phyloP scores from a whole-genome alignment of 2,888 invertebrate genomes.

The Tupiocoris notatus region DNA sequence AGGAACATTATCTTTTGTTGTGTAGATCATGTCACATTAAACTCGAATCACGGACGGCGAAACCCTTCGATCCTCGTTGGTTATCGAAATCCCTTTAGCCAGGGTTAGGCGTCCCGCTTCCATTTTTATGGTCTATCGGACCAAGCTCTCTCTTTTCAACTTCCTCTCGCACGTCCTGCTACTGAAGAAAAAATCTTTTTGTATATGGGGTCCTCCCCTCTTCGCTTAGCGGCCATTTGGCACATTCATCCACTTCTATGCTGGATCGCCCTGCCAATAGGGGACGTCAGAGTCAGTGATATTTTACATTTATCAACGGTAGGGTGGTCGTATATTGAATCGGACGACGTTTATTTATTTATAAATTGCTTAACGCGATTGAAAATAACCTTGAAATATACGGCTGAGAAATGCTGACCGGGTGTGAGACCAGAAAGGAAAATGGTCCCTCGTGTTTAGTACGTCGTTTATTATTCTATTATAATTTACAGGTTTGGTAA shows the following conservation, averaged over 20 bases:
- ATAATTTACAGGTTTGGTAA: too few species aligned
- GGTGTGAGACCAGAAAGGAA: too few species aligned
- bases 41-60: not conserved
- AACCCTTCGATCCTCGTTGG: not conserved
- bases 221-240: not conserved
- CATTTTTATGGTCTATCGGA: not conserved
- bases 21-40: not conserved
- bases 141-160: not conserved
- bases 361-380: not conserved
- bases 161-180: not conserved
- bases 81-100: not conserved
- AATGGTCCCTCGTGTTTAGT: too few species aligned
- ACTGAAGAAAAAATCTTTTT: not conserved
- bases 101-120: not conserved
- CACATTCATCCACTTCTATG: not conserved
- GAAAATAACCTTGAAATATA: not conserved
- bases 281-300: not conserved
- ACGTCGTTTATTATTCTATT: too few species aligned
- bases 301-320: not conserved
- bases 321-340: not conserved
- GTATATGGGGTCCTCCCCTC: not conserved
- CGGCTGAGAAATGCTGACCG: too few species aligned
- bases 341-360: not conserved
- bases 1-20: not conserved
- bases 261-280: not conserved